Evolutionary conservation across 2,888 invertebrate genomes (phyloP).

Genomic region (Spodoptera picta): DNA sequence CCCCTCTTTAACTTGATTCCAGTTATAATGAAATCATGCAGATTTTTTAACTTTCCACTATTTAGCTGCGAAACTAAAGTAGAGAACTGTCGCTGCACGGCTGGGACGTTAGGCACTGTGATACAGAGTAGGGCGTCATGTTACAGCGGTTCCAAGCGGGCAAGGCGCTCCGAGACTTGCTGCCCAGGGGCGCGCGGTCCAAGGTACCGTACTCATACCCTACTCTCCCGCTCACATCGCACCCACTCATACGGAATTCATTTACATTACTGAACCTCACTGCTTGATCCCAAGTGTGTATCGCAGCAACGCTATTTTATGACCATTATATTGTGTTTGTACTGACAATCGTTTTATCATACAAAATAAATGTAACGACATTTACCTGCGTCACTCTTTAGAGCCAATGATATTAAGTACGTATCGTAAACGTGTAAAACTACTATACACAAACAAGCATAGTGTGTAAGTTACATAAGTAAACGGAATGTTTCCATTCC

Average conservation of each 20-base stretch:
- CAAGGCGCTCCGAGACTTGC: constrained; percentile 75
- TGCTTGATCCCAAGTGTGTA: background rate
- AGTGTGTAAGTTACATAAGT: too few relatives aligned
- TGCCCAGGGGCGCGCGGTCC: constrained; percentile 74
- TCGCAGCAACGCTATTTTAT: background rate
- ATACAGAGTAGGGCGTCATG: constrained; percentile 66
- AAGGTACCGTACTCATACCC: constrained; percentile 69
- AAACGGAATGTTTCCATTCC: too few relatives aligned
- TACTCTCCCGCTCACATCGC: background rate
- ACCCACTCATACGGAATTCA: background rate
- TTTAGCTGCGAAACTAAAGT: too few relatives aligned
- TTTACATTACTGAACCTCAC: background rate
- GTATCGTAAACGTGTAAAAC: background rate
- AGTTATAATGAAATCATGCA: too few relatives aligned
- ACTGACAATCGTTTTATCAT: background rate
- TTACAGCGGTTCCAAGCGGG: constrained; percentile 81
- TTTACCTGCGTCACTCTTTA: constrained; percentile 9
- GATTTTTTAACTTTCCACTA: too few relatives aligned
- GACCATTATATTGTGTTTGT: background rate
- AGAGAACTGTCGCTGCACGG: background rate
- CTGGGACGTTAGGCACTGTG: constrained; percentile 11
- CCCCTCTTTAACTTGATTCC: too few relatives aligned
- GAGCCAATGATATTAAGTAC: background rate
- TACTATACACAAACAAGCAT: background rate
- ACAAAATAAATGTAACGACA: background rate